Evolutionary conservation across 2,888 invertebrate species (phyloP).

Genomic region (Platycheirus rosarum): DNA sequence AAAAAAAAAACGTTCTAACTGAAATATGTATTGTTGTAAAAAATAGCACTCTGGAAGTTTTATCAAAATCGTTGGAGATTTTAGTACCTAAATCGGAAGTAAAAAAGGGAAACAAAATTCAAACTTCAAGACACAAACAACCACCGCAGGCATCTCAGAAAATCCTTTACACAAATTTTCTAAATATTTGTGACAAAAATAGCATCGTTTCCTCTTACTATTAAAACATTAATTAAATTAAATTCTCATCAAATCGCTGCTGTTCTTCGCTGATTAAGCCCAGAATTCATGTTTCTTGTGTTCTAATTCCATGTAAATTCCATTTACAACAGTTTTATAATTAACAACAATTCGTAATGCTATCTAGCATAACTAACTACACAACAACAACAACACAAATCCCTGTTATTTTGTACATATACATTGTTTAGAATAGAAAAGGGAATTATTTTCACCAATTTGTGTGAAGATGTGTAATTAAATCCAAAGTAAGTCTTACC

Average conservation of each 20-base stretch:
- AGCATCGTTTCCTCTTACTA: too few species aligned
- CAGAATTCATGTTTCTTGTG: slow-evolving; percentile 8
- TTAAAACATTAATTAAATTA: not conserved
- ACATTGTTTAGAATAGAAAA: slow-evolving; percentile 3
- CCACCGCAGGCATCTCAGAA: too few species aligned
- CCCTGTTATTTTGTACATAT: not conserved
- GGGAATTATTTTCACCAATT: not conserved
- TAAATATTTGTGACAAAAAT: too few species aligned
- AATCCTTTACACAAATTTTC: too few species aligned
- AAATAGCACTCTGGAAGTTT: too few species aligned
- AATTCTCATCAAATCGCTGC: not conserved
- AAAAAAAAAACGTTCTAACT: too few species aligned
- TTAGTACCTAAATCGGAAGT: too few species aligned
- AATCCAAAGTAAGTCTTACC: slow-evolving; percentile 21
- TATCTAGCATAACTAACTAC: not conserved
- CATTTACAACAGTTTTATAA: slow-evolving; percentile 6
- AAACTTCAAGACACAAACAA: too few species aligned
- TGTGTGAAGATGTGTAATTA: slow-evolving; percentile 22
- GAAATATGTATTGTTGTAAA: too few species aligned
- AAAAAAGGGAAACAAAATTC: too few species aligned
- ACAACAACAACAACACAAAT: not conserved
- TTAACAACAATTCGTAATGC: not conserved
- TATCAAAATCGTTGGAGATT: too few species aligned
- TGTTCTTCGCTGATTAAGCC: not conserved
- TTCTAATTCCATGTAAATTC: slow-evolving; percentile 2